Base-by-base conservation (phyloP, 2,888 invertebrate species). In the Rhagonycha fulva region DNA sequence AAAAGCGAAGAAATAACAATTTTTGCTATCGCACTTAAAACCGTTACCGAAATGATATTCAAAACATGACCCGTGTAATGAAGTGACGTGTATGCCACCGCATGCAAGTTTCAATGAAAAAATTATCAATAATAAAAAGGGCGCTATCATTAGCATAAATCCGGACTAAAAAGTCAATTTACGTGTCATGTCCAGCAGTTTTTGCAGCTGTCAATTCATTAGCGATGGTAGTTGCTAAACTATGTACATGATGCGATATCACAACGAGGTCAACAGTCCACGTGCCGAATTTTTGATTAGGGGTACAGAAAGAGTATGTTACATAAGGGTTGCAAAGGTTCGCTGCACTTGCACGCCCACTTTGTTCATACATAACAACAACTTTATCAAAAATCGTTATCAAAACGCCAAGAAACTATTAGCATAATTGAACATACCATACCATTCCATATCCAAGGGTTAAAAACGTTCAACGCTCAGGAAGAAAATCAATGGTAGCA, bases 181-280 rank as follows among this genome's bases (percentile, higher is more conserved):
- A 68, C 72, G 72, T 72, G 72, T 28, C 47, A 28, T 72, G 72
- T 72, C 68, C 72, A 61, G 72, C 30, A 72, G 72, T 68, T 68
- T 62, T 61, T 66, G 70, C 74, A 74, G 74, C 74, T 74, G 74
- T 74, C 70, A 66, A 74, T 70, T 74, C 74, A 70, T 74, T 74
- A 74, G 70, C 66, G 74, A 74, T 70, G 74, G 63, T 14, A 62
- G 62, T 62, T 60, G 60, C 70, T 74, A 74, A 74, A 74, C 66
- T 30, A 47, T 14, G 71, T 9, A 60, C 32, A 67, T 66, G 74
- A 70, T 74, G 60, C 70, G 24, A 68, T 68, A 32, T 68, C 62
- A 62, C 60, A 62, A 30, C 61, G 12, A 61, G 72, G 72, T 68
- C 68, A 72, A 19, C 23, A 68, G 28, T 68, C 14, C 72, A 68